phyloP scores from a whole-genome alignment of 2,797 vertebrate species.

The Anguilla anguilla region DNA sequence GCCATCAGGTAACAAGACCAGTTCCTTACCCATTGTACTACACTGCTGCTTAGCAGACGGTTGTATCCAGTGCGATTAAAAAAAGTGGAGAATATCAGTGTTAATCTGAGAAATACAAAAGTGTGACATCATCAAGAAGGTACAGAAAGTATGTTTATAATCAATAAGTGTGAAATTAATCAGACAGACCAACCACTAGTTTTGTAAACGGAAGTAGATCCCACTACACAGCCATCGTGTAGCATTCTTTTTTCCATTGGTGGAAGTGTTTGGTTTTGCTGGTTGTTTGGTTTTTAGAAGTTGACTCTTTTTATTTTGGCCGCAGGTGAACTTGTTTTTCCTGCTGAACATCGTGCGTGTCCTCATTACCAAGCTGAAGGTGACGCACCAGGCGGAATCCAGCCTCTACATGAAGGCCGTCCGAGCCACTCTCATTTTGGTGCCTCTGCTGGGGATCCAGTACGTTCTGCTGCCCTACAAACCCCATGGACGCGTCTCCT shows the following conservation, averaged over 20 bases:
- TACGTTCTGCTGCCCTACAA: conserved; percentile 91
- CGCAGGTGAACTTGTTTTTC: conserved; percentile 93
- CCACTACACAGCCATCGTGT: neutral
- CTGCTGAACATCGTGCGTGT: conserved; percentile 95
- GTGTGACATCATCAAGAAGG: neutral
- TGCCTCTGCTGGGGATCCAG: conserved; percentile 92
- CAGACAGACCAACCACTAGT: neutral
- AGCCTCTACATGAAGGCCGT: conserved; percentile 98
- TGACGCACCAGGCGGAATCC: conserved; percentile 94
- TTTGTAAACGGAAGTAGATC: neutral
- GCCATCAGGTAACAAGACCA: no score
- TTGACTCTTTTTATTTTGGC: neutral
- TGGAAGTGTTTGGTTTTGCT: neutral
- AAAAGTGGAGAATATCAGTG: neutral
- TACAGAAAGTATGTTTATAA: neutral
- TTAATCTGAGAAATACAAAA: neutral
- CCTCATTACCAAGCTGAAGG: conserved; percentile 96
- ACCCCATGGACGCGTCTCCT: conserved; percentile 82
- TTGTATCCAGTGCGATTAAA: neutral
- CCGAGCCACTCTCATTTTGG: conserved; percentile 92
- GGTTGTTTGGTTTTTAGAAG: neutral
- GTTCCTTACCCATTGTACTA: no score
- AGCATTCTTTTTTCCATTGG: neutral
- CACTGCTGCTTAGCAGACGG: no score
- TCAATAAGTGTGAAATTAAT: neutral